A percentile compares a stretch with the other conserved stretches of the same genome.
phyloP scores from a whole-genome alignment of 2,797 vertebrate genomes.

The Neopelma chrysocephalum region DNA sequence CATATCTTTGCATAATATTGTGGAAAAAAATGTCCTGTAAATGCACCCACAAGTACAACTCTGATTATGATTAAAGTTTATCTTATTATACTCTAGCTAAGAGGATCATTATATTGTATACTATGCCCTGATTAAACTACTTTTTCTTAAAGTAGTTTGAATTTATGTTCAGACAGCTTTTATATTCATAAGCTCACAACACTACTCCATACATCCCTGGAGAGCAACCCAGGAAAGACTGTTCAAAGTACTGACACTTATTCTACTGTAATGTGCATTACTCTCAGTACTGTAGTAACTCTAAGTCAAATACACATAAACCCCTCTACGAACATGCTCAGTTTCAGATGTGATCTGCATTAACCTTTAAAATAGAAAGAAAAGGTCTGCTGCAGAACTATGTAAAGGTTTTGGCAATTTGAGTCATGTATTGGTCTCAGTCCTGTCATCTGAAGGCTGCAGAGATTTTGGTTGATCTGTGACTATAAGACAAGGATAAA shows the following conservation, averaged over 20 bases:
- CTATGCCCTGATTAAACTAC: neutral
- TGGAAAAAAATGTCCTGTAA: conserved; percentile 15
- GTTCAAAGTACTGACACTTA: conserved; percentile 10
- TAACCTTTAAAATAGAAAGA: conserved; percentile 60
- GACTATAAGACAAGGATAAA: neutral
- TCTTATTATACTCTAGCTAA: conserved; percentile 2
- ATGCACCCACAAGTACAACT: neutral
- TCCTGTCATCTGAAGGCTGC: neutral
- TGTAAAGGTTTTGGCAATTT: neutral
- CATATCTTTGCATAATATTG: conserved; percentile 41
- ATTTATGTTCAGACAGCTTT: neutral
- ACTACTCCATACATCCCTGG: neutral
- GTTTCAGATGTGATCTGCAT: conserved; percentile 52
- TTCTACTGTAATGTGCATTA: conserved; percentile 24
- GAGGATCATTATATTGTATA: conserved; percentile 37
- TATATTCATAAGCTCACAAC: neutral
- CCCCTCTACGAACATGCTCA: neutral
- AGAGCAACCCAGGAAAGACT: conserved; percentile 21
- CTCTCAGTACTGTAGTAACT: conserved; percentile 23
- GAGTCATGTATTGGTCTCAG: neutral
- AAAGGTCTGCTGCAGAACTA: neutral
- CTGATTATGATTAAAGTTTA: conserved; percentile 7
- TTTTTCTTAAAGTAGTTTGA: neutral
- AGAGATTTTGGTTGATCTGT: neutral
- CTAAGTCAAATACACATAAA: conserved; percentile 44